phyloP scores from a whole-genome alignment of 2,888 invertebrate species.

The Agrochola litura region DNA sequence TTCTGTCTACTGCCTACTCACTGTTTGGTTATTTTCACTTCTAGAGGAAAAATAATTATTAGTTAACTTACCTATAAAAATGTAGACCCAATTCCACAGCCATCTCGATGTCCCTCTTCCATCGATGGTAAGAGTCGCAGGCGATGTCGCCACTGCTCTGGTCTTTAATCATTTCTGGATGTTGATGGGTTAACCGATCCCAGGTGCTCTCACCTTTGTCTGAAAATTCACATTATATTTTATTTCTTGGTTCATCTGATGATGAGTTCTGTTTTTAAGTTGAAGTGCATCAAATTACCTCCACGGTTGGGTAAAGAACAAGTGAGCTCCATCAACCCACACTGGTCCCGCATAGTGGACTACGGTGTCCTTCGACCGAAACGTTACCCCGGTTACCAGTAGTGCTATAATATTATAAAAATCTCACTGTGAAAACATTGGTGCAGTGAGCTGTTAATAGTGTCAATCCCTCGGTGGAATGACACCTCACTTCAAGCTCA shows the following conservation, averaged over 20 bases:
- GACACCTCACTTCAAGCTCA: too few species aligned
- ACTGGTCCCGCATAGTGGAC: background rate
- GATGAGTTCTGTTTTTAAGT: background rate
- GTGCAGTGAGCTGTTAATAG: too few species aligned
- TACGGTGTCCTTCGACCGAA: background rate
- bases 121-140: conserved; percentile 92
- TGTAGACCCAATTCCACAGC: conserved; percentile 88
- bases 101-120: conserved; percentile 90
- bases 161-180: conserved; percentile 31
- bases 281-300: background rate
- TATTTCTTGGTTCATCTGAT: background rate
- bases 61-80: conserved; percentile 77
- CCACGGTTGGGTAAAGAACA: background rate
- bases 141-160: conserved; percentile 83
- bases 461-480: too few species aligned
- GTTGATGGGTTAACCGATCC: conserved; percentile 58
- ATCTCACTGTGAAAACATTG: too few species aligned
- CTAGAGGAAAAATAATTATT: background rate
- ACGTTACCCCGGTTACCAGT: background rate
- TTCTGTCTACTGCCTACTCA: background rate
- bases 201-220: conserved; percentile 64
- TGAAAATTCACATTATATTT: conserved; percentile 20
- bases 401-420: too few species aligned
- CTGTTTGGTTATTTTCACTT: background rate
- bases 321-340: background rate